phyloP scores from a whole-genome alignment of 2,888 invertebrate genomes.

The Scotopteryx bipunctaria region DNA sequence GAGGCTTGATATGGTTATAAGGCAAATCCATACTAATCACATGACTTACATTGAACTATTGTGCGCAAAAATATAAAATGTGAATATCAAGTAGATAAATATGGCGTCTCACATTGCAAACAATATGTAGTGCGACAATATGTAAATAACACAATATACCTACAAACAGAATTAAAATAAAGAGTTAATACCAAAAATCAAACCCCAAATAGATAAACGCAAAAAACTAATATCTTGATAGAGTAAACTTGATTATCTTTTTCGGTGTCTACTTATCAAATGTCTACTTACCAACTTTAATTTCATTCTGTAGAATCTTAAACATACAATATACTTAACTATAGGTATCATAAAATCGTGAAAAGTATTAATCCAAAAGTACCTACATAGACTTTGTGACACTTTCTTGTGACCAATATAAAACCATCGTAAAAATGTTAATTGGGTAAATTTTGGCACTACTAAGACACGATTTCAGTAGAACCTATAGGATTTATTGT shows the following conservation, averaged over 20 bases:
- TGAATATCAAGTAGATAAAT: constrained; percentile 1
- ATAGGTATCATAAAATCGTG: constrained; percentile 25
- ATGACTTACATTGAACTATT: neutral
- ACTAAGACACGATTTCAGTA: constrained; percentile 62
- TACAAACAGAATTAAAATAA: too few relatives aligned
- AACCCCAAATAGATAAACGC: constrained; percentile 1
- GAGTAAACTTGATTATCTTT: neutral
- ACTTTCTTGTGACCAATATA: constrained; percentile 26
- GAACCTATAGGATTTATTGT: constrained; percentile 28
- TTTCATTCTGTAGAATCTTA: constrained; percentile 10
- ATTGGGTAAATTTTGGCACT: constrained; percentile 62
- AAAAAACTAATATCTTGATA: neutral
- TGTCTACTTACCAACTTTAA: neutral
- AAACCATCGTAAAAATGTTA: constrained; percentile 43
- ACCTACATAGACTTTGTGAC: constrained; percentile 28
- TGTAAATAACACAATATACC: neutral
- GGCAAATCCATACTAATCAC: constrained; percentile 3
- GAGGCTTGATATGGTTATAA: constrained; percentile 10
- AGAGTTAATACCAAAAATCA: neutral
- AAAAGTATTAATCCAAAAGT: constrained; percentile 27
- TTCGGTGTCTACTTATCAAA: neutral
- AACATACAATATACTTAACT: constrained; percentile 11
- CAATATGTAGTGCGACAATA: neutral
- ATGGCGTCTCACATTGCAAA: neutral
- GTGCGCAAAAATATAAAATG: constrained; percentile 7